Evolutionary conservation across 92 coral and sea anemone species (phyloP).

Genomic region (Diadumene lineata): DNA sequence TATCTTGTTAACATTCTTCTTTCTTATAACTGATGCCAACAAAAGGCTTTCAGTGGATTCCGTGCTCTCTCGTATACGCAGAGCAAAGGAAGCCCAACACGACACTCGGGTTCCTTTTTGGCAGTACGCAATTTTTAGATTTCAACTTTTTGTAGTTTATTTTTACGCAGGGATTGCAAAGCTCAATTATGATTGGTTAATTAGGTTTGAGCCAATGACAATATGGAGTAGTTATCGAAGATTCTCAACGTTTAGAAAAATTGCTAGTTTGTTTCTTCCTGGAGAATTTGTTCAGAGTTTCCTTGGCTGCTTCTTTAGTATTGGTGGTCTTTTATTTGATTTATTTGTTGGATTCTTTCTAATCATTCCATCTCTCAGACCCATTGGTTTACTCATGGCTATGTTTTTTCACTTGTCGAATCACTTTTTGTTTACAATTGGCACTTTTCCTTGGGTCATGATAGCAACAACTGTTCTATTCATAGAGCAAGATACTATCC

Average conservation of each 20-base stretch:
- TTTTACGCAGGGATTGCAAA: constrained; percentile 61
- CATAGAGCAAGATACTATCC: constrained; percentile 36
- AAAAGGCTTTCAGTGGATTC: constrained; percentile 50
- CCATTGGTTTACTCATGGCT: constrained; percentile 23
- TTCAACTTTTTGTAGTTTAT: constrained; percentile 53
- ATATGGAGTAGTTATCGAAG: constrained; percentile 43
- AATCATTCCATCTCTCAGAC: constrained; percentile 26
- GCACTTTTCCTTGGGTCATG: constrained; percentile 72
- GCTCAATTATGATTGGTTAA: constrained; percentile 58
- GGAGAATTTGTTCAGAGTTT: constrained; percentile 17
- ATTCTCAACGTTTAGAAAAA: constrained; percentile 25
- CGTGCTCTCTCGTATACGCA: neutral
- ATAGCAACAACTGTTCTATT: constrained; percentile 39
- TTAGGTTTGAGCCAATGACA: constrained; percentile 55
- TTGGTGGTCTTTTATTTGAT: constrained; percentile 55
- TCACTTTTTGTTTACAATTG: constrained; percentile 54
- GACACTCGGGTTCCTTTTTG: constrained; percentile 37
- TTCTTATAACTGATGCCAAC: constrained; percentile 42
- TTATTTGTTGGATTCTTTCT: constrained; percentile 48
- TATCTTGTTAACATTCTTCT: constrained; percentile 32
- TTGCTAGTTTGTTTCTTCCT: constrained; percentile 30
- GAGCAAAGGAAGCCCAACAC: neutral
- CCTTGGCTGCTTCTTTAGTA: constrained; percentile 50
- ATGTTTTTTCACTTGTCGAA: constrained; percentile 43
- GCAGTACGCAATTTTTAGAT: constrained; percentile 49